A percentile compares a stretch with the other conserved stretches of the same genome.
These are phyloP conservation scores for Ploceus nigricollis DNA, from an alignment of 2,113 vertebrate species.

Conservation along the genomic window DNA sequence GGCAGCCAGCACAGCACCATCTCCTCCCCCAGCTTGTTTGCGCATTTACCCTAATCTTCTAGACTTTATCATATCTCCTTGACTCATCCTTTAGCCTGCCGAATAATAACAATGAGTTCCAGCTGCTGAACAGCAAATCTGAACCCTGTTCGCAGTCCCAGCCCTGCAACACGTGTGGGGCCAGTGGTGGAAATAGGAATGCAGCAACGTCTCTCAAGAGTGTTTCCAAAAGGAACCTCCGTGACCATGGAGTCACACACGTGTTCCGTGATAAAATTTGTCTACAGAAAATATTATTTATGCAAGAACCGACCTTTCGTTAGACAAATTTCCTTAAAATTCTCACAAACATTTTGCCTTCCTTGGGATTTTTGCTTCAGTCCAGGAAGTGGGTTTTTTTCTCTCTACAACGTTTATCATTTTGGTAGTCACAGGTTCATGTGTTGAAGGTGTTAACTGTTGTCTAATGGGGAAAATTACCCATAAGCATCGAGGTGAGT, in stretches of 20 bases:
- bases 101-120: neutral
- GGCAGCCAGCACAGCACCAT: neutral
- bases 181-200: neutral
- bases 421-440: neutral
- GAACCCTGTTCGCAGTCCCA: neutral
- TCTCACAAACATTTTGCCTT: neutral
- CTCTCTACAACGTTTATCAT: neutral
- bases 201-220: neutral
- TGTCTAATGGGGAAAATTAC: neutral
- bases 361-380: neutral
- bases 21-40: neutral
- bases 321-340: neutral
- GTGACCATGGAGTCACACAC: neutral
- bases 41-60: neutral
- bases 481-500: neutral
- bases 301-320: neutral
- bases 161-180: fast-evolving
- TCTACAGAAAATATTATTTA: neutral
- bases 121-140: neutral
- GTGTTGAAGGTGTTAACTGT: neutral
- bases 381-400: neutral
- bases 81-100: neutral
- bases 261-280: neutral
- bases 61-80: neutral
- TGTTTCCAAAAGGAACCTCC: fast-evolving